These are phyloP conservation scores for Eupeodes luniger DNA, from an alignment of 2,888 invertebrate genomes.

Conservation along the genomic window DNA sequence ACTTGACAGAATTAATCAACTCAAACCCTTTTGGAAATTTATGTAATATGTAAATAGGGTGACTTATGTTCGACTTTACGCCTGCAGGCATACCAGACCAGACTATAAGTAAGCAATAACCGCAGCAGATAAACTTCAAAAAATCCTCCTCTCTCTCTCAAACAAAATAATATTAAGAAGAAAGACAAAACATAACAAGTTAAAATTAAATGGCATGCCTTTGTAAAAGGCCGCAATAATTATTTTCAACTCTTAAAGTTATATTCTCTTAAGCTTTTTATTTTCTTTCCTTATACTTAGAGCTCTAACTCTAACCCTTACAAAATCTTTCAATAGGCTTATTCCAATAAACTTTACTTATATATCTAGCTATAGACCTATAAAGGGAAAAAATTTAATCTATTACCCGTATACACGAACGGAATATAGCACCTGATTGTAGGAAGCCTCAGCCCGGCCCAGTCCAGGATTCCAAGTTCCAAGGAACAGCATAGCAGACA, in stretches of 20 bases:
- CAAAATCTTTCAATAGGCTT: slow-evolving; percentile 69
- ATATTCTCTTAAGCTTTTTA: slow-evolving; percentile 25
- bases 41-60: background rate
- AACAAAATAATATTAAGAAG: background rate
- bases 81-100: slow-evolving; percentile 10
- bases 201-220: slow-evolving; percentile 33
- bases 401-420: slow-evolving; percentile 73
- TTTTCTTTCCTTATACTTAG: background rate
- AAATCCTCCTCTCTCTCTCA: background rate
- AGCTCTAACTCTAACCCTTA: background rate
- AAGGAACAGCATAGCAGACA: slow-evolving; percentile 64
- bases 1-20: slow-evolving; percentile 12
- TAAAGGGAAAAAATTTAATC: slow-evolving; percentile 47
- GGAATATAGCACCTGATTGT: slow-evolving; percentile 66
- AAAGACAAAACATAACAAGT: slow-evolving; percentile 3
- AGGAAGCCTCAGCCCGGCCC: slow-evolving; percentile 1
- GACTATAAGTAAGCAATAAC: slow-evolving; percentile 22
- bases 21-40: background rate
- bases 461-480: slow-evolving; percentile 52
- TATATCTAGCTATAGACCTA: background rate
- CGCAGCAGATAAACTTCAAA: slow-evolving; percentile 24
- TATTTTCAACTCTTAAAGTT: slow-evolving; percentile 59
- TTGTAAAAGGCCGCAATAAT: slow-evolving; percentile 68
- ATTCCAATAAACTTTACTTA: background rate
- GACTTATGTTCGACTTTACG: slow-evolving; percentile 1